Base-by-base conservation (phyloP, 1,140 invertebrate species). In the Drosophila parabipectinata region DNA sequence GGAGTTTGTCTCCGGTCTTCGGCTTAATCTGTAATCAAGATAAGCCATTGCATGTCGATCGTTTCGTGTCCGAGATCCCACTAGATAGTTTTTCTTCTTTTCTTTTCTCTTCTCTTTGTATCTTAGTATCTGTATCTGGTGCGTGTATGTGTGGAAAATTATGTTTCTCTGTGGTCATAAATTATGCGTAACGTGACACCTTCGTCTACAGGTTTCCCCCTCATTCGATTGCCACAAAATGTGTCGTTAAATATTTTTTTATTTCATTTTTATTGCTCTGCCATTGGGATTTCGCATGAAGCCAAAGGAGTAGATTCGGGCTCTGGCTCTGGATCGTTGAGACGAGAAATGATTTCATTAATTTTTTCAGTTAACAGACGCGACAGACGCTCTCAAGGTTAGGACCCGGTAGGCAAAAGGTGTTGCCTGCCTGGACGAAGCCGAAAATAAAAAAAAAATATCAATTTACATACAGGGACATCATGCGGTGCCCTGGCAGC, bases 161-260 rank as follows among this genome's bases (percentile, higher is more conserved):
- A 84, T 83, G 60, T 74, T 83, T 76, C 56, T 54, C 53, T 77
- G 75, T 68, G 79, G 79, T 48, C 80, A 77, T 91, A 91, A 91
- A 91, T 91, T 91, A 91, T 91, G 81, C 82, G 90, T 91, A 89
- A 91, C 89, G 84, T 80, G 90, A 91, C 90, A 91, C 90, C 90
- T 91, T 91, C 88, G 73, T 79, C 81, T 72, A 69, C 82, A 80
- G 80, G 80, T 80, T 80, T 50, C 37, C 54, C 61, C 50, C 45
- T 44, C 3, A 21, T 21, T 21, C 32, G 71, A 63, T 62, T 30
- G 51, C 59, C 50, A 53, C 45, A 34, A 56, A 76, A 71, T 71
- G 59, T 64, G 79, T 83, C 82, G 64, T 85, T 81, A 85, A 75
- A 85, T 75, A 85, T 84, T 84, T 21, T 21, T 21, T 85, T 76